Evolutionary conservation across 2,113 vertebrate genomes (phyloP).

Genomic region (Forbesichthys agassizii): DNA sequence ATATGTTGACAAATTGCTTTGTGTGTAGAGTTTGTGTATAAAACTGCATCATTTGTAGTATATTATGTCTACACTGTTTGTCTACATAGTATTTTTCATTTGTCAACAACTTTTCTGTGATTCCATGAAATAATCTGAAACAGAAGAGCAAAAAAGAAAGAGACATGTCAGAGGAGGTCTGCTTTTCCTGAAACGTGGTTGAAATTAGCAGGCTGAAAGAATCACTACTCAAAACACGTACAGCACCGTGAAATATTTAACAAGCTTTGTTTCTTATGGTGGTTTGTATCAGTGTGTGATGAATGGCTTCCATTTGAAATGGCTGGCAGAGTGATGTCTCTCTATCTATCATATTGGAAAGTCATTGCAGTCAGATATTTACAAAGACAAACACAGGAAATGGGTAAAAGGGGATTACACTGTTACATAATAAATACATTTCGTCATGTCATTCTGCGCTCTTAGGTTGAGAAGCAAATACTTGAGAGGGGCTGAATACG

Average conservation of each 20-base stretch:
- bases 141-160: slow-evolving; percentile 33
- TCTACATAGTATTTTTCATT: slow-evolving; percentile 17
- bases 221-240: slow-evolving; percentile 54
- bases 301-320: slow-evolving; percentile 49
- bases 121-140: slow-evolving; percentile 53
- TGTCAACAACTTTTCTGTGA: slow-evolving; percentile 11
- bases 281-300: slow-evolving; percentile 57
- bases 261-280: slow-evolving; percentile 42
- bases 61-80: slow-evolving; percentile 11
- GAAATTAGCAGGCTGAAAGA: slow-evolving; percentile 39
- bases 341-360: slow-evolving; percentile 60
- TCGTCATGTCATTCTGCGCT: slow-evolving; percentile 55
- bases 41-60: slow-evolving; percentile 11
- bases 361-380: slow-evolving; percentile 67
- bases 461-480: slow-evolving; percentile 61
- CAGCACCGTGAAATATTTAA: slow-evolving; percentile 58
- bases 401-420: slow-evolving; percentile 52
- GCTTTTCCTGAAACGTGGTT: slow-evolving; percentile 46
- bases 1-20: slow-evolving; percentile 13
- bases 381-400: slow-evolving; percentile 60
- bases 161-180: slow-evolving; percentile 18
- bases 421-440: slow-evolving; percentile 61
- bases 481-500: slow-evolving; percentile 55
- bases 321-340: slow-evolving; percentile 35
- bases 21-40: slow-evolving; percentile 13